Evolutionary conservation across 2,797 vertebrate species (phyloP).

Genomic region (Anniella stebbinsi): DNA sequence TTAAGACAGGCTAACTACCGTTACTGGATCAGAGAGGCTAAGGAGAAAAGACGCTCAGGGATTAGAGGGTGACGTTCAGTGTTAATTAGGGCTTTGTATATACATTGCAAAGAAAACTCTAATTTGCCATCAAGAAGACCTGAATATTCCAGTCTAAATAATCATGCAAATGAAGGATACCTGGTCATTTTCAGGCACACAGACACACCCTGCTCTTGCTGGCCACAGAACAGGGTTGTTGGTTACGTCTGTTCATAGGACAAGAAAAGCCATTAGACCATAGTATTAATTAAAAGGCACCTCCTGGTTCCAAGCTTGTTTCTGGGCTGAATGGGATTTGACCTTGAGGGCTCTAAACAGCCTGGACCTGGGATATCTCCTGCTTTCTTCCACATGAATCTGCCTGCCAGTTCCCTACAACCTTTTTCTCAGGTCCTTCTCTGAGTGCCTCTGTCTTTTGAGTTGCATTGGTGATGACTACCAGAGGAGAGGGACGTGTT

Average conservation of each 20-base stretch:
- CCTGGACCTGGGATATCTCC: too few relatives aligned
- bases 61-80: constrained; percentile 58
- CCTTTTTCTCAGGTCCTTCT: too few relatives aligned
- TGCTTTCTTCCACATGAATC: not conserved
- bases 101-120: constrained; percentile 53
- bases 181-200: not conserved
- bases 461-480: too few relatives aligned
- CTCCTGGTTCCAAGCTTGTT: not conserved
- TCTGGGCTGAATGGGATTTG: not conserved
- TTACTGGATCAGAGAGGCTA: constrained; percentile 55
- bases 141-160: not conserved
- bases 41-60: constrained; percentile 61
- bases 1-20: constrained; percentile 60
- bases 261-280: constrained; percentile 39
- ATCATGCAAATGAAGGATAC: not conserved
- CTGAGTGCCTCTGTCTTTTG: too few relatives aligned
- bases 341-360: too few relatives aligned
- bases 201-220: not conserved
- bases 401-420: not conserved
- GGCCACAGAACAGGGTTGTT: not conserved
- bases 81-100: constrained; percentile 53
- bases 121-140: not conserved
- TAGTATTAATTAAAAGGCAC: too few relatives aligned
- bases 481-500: too few relatives aligned
- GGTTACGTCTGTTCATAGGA: constrained; percentile 79